A percentile compares a stretch with the other conserved stretches of the same genome.
phyloP scores from a whole-genome alignment of 2,797 vertebrate genomes.

The Merluccius polli region DNA sequence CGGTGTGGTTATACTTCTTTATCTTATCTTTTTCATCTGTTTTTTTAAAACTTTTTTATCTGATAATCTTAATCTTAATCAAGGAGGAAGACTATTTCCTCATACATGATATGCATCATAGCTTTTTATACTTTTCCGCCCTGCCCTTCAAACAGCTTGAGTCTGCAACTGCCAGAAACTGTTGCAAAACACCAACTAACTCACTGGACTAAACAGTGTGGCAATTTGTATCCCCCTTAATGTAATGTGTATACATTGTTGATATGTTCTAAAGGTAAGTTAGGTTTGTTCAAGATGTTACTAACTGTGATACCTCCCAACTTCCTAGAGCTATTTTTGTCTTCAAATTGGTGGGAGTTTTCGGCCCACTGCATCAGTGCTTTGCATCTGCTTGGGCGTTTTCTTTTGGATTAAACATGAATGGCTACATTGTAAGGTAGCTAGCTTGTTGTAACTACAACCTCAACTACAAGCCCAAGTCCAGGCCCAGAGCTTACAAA shows the following conservation, averaged over 20 bases:
- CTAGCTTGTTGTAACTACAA: conserved; percentile 3
- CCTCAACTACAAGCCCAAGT: neutral
- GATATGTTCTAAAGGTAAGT: neutral
- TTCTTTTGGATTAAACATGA: neutral
- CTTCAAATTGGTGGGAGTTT: neutral
- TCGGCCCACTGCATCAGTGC: neutral
- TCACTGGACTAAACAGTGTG: neutral
- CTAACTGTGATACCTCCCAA: neutral
- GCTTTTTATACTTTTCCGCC: too few relatives aligned
- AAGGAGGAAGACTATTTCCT: too few relatives aligned
- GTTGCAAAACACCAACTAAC: neutral
- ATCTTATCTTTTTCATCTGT: too few relatives aligned
- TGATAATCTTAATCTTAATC: too few relatives aligned
- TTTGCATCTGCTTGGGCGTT: neutral
- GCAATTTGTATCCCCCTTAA: neutral
- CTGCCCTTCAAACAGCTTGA: too few relatives aligned
- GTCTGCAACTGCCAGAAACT: neutral
- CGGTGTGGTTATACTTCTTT: too few relatives aligned
- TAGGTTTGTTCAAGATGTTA: neutral
- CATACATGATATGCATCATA: too few relatives aligned
- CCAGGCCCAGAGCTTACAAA: neutral
- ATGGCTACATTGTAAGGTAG: neutral
- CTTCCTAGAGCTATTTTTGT: neutral
- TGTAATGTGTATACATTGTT: neutral
- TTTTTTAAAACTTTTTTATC: too few relatives aligned